Percentiles rank a stretch among this genome's conserved stretches.
phyloP scores from a whole-genome alignment of 2,797 vertebrate genomes.

The Gila robusta region DNA sequence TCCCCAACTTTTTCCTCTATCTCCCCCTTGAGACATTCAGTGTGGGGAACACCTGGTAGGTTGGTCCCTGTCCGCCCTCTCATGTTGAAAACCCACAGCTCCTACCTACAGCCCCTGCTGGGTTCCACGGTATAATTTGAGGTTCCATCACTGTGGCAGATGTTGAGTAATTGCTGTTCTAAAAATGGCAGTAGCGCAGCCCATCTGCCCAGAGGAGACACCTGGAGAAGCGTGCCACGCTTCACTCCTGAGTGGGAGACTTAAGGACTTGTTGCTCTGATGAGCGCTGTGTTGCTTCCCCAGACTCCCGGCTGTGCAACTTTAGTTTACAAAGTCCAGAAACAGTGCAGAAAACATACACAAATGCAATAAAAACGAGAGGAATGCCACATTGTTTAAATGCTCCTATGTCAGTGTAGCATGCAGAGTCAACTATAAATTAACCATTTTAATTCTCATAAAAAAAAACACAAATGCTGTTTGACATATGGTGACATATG shows the following conservation, averaged over 20 bases:
- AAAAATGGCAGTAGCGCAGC: slow-evolving; percentile 53
- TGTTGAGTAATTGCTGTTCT: slow-evolving; percentile 62
- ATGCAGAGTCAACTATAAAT: neutral
- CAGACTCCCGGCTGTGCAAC: slow-evolving; percentile 7
- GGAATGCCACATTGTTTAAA: slow-evolving; percentile 3
- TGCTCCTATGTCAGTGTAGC: neutral
- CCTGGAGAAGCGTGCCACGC: slow-evolving; percentile 43
- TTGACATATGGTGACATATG: neutral
- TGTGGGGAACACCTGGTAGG: slow-evolving; percentile 62
- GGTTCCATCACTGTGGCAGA: slow-evolving; percentile 56
- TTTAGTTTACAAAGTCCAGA: slow-evolving; percentile 4
- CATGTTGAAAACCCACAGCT: slow-evolving; percentile 27
- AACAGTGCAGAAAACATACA: neutral
- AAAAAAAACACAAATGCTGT: neutral
- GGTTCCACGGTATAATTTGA: slow-evolving; percentile 44
- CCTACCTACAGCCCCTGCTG: slow-evolving; percentile 37
- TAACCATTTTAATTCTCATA: neutral
- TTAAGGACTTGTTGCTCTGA: slow-evolving; percentile 38
- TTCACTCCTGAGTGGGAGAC: slow-evolving; percentile 39
- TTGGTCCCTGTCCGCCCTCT: slow-evolving; percentile 48
- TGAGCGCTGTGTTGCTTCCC: slow-evolving; percentile 16
- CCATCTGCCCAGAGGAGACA: slow-evolving; percentile 58
- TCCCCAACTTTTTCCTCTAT: neutral
- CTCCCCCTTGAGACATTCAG: slow-evolving; percentile 24
- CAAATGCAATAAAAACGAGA: neutral